Evolutionary conservation across 2,797 vertebrate genomes (phyloP), one percentile per base, ranked within the genome.

Genomic region (Oceanodroma leucorhoa): DNA sequence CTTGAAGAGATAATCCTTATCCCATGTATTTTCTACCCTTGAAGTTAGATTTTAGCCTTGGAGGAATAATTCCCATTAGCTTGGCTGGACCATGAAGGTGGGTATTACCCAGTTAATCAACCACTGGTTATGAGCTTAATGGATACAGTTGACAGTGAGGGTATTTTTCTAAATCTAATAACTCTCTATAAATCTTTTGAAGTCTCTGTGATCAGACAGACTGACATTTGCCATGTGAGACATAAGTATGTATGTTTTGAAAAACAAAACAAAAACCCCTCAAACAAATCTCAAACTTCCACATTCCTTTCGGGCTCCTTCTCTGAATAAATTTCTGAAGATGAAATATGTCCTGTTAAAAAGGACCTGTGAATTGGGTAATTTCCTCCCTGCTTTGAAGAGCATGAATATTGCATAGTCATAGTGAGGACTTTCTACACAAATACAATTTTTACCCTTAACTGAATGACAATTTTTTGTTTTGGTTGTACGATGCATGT

Each of bases 1-100:
- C 14, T 50, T 53, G 36, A 92, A 45, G 11, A 76, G 7, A 22
- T 60, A 27, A 41, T 79, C n/a, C 11, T 64, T 79, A 36, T 36
- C 10, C 15, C 24, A 15, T 0, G 0, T 46, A 14, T 82, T 72
- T 65, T 69, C 66, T 58, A 1, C 61, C 15, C 32, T 54, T 29
- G 14, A 71, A 60, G 18, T 78, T 80, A 58, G 22, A 5, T 90
- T 61, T 34, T 65, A 55, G 36, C 40, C 46, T 61, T 41, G 46
- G 27, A 90, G 26, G 36, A 64, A 7, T 72, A 64, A 64, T 71
- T 85, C 29, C 11, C 11, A 2, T 48, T 55, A 64, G 12, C 14
- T 55, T 87, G 51, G 10, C 36, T 48, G 51, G 34, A n/a, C 19
- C 5, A 22, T 11, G 8, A 21, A 57, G 13, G 12, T 57, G 30